phyloP scores from a whole-genome alignment of 1,140 invertebrate genomes.

The Camponotus vicinus region DNA sequence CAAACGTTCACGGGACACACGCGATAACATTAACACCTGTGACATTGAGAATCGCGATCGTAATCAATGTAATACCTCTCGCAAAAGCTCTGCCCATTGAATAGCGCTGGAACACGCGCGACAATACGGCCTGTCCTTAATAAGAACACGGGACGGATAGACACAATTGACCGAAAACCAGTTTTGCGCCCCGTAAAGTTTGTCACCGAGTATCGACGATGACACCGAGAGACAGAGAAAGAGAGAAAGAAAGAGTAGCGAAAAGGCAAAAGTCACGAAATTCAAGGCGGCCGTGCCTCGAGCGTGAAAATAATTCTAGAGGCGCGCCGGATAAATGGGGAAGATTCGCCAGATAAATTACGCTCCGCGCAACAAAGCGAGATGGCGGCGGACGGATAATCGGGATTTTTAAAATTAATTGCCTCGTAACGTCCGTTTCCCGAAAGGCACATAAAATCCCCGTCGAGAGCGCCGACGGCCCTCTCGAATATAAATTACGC shows the following conservation, averaged over 20 bases:
- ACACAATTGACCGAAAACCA: slow-evolving; percentile 38
- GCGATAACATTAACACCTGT: slow-evolving; percentile 57
- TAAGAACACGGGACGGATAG: slow-evolving; percentile 16
- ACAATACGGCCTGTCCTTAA: slow-evolving; percentile 17
- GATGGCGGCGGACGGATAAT: slow-evolving; percentile 56
- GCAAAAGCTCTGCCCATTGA: slow-evolving; percentile 16
- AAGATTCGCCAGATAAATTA: slow-evolving; percentile 46
- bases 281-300: background rate
- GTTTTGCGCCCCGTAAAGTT: slow-evolving; percentile 11
- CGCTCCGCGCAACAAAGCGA: slow-evolving; percentile 34
- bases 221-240: background rate
- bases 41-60: slow-evolving; percentile 25
- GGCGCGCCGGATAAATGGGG: slow-evolving; percentile 37
- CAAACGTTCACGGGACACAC: background rate
- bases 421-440: slow-evolving; percentile 76
- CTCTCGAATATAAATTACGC: slow-evolving; percentile 78
- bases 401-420: slow-evolving; percentile 74
- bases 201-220: background rate
- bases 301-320: slow-evolving; percentile 38
- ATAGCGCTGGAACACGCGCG: slow-evolving; percentile 2
- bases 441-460: slow-evolving; percentile 77
- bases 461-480: slow-evolving; percentile 53
- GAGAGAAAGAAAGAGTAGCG: background rate
- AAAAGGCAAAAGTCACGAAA: slow-evolving; percentile 29
- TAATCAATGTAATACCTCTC: slow-evolving; percentile 35